phyloP scores from a whole-genome alignment of 2,113 vertebrate genomes.

The Acrocephalus kingi region DNA sequence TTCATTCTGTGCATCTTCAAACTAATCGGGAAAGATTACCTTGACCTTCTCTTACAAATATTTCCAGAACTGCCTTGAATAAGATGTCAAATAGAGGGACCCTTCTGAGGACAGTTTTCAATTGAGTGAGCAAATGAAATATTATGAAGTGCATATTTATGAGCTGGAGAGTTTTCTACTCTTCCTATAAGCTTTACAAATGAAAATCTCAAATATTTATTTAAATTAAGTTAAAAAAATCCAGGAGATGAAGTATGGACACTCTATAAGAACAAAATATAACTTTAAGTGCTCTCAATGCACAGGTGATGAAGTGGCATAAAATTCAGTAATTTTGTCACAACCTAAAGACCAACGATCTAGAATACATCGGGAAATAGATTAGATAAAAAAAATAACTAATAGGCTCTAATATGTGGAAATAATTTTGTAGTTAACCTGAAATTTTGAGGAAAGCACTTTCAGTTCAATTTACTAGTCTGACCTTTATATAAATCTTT shows the following conservation, averaged over 20 bases:
- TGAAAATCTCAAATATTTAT: not conserved
- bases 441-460: not conserved
- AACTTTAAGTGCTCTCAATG: not conserved
- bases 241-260: not conserved
- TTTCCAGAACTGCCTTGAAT: not conserved
- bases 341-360: not conserved
- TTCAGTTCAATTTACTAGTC: not conserved
- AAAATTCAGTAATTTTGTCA: not conserved
- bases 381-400: not conserved
- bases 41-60: not conserved
- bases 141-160: not conserved
- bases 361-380: not conserved
- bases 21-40: not conserved
- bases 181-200: not conserved
- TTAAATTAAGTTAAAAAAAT: not conserved
- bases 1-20: not conserved
- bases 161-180: not conserved
- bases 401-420: not conserved
- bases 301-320: not conserved
- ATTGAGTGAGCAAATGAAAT: not conserved
- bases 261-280: not conserved
- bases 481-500: not conserved
- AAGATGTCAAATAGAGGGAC: not conserved
- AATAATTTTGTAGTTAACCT: not conserved
- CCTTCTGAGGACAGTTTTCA: not conserved